Evolutionary conservation across 2,113 vertebrate genomes (phyloP), one percentile per base, ranked within the genome.

Genomic region (Thermophis baileyi): DNA sequence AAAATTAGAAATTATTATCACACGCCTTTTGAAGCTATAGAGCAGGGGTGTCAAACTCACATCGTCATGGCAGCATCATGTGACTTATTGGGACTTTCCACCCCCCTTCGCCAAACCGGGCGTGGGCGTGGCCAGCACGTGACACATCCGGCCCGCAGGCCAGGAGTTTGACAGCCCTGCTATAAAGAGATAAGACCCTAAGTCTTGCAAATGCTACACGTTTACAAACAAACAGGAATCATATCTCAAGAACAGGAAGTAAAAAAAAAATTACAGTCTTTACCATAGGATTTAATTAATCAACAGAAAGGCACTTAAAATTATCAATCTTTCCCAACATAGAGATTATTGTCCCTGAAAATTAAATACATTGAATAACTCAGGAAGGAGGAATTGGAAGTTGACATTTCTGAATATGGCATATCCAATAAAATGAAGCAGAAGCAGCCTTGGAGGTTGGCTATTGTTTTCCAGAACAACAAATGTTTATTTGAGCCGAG

Each of bases 261-360:
- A 63, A 54, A 35, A 18, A 35, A 18, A 69, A 27, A 90, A 85
- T 92, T 93, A 89, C 10, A 93, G 91, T 55, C 20, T 74, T 27
- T 69, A 40, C 85, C 54, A 91, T 1, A 3, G 51, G 92, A 69
- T 81, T 94, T 92, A 53, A 91, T 90, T 96, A 90, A 90, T 89
- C 74, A 94, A 93, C 91, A 88, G 92, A 91, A 95, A 94, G 60
- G 3, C 69, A 81, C 27, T 91, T 91, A 90, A 74, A 89, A 9
- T 94, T 94, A 93, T 95, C 69, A 89, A 12, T 93, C 88, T 91
- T 74, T n/a, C 25, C 60, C 24, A 57, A 74, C 89, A 49, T 53
- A 91, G 88, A 92, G 25, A 46, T 54, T 8, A 93, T 93, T 93
- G 14, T 89, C 50, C 88, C 51, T 92, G 93, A 60, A 47, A 95